Evolutionary conservation across 1,140 invertebrate species (phyloP).

Genomic region (Pararge aegeria): DNA sequence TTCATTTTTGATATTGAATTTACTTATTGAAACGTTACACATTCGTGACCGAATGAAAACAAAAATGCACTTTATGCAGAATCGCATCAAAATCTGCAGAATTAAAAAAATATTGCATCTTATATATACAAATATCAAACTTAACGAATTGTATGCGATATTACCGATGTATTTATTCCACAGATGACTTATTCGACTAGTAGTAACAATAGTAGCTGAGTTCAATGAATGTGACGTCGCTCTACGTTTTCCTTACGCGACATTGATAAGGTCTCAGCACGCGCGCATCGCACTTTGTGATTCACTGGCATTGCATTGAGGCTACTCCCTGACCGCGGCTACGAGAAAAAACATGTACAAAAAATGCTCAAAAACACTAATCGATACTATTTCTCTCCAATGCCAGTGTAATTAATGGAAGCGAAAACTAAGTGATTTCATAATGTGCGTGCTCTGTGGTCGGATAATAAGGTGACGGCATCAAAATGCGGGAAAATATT

Average conservation of each 20-base stretch:
- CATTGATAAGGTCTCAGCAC: conserved; percentile 17
- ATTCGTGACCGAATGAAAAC: too few species aligned
- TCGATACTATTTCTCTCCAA: not conserved
- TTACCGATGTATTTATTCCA: not conserved
- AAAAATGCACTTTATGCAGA: too few species aligned
- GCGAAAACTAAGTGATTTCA: not conserved
- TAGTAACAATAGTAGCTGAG: conserved; percentile 4
- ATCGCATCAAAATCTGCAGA: too few species aligned
- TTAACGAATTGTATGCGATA: not conserved
- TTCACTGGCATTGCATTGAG: conserved; percentile 36
- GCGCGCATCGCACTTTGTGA: conserved; percentile 49
- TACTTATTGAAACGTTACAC: too few species aligned
- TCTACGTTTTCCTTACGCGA: conserved; percentile 11
- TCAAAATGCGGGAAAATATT: not conserved
- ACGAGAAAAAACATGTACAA: conserved; percentile 9
- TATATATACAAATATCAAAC: not conserved
- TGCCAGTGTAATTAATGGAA: not conserved
- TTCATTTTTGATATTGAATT: too few species aligned
- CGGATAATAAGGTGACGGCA: conserved; percentile 1
- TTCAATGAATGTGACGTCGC: conserved; percentile 18
- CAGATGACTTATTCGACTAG: conserved; percentile 10
- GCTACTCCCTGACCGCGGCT: not conserved
- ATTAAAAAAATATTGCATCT: too few species aligned
- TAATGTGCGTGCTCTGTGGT: not conserved
- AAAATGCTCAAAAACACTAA: not conserved